Percentiles rank a stretch among this genome's conserved stretches.
These are phyloP conservation scores for Drosophila paulistorum DNA, from an alignment of 1,140 invertebrate species.

Conservation along the genomic window DNA sequence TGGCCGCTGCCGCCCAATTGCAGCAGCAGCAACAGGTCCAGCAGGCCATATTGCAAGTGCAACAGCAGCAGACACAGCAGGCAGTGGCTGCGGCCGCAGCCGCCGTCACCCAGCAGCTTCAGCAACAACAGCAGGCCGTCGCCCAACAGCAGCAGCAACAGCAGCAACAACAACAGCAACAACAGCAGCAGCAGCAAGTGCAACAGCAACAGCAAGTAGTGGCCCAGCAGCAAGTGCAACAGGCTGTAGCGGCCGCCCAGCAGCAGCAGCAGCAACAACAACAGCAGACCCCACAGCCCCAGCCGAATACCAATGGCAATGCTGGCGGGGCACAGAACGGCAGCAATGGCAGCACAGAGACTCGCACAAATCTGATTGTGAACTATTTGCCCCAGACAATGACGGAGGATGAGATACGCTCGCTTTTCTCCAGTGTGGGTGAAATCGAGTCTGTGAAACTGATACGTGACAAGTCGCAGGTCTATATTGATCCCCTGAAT, in stretches of 20 bases:
- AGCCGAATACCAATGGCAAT: slow-evolving; percentile 67
- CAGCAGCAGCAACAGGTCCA: slow-evolving; percentile 82
- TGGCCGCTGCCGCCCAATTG: slow-evolving; percentile 88
- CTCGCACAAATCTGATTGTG: slow-evolving; percentile 92
- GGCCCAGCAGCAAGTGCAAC: slow-evolving; percentile 76
- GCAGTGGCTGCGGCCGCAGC: slow-evolving; percentile 87
- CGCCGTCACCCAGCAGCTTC: slow-evolving; percentile 74
- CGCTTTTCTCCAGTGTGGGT: slow-evolving; percentile 93
- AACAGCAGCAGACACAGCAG: slow-evolving; percentile 84
- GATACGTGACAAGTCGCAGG: slow-evolving; percentile 94
- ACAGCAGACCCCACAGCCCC: slow-evolving; percentile 66
- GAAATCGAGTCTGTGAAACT: slow-evolving; percentile 96
- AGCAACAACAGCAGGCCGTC: slow-evolving; percentile 66
- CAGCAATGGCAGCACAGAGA: slow-evolving; percentile 78
- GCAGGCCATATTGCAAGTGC: slow-evolving; percentile 81
- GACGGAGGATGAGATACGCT: slow-evolving; percentile 95
- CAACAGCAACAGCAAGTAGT: slow-evolving; percentile 39
- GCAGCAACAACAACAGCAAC: slow-evolving; percentile 43
- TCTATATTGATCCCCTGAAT: slow-evolving; percentile 81
- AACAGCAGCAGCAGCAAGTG: slow-evolving; percentile 50
- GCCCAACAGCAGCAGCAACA: slow-evolving; percentile 50
- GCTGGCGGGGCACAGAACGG: slow-evolving; percentile 64
- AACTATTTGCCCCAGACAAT: slow-evolving; percentile 96
- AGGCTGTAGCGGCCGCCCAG: slow-evolving; percentile 60
- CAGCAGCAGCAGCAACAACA: slow-evolving; percentile 71